Evolutionary conservation across 2,888 invertebrate species (phyloP).

Genomic region (Biston stratarius): DNA sequence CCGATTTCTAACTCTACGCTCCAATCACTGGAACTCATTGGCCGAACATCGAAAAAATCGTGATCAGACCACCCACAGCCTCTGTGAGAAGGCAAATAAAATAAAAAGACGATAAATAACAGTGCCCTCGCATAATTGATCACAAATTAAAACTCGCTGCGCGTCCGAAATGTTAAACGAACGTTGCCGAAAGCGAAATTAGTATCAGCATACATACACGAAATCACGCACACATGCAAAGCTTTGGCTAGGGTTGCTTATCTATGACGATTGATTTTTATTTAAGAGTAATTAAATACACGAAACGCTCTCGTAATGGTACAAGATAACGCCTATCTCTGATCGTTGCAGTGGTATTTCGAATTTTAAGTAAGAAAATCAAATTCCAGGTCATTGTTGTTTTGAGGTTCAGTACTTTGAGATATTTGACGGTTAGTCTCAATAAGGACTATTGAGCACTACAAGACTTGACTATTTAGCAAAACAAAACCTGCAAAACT

Average conservation of each 20-base stretch:
- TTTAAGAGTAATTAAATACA: too few species aligned
- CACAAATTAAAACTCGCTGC: constrained; percentile 85
- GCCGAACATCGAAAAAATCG: constrained; percentile 79
- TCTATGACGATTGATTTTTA: neutral
- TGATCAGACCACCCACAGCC: constrained; percentile 84
- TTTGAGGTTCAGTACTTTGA: too few species aligned
- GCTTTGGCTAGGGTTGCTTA: constrained; percentile 19
- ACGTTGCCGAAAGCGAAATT: constrained; percentile 82
- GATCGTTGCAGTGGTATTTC: too few species aligned
- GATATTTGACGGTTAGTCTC: too few species aligned
- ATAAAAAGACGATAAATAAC: constrained; percentile 86
- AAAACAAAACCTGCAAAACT: too few species aligned
- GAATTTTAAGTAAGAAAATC: too few species aligned
- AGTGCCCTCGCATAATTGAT: constrained; percentile 85
- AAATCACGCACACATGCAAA: constrained; percentile 54
- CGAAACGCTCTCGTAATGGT: too few species aligned
- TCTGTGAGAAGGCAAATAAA: constrained; percentile 83
- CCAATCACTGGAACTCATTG: constrained; percentile 81
- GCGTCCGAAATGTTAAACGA: constrained; percentile 82
- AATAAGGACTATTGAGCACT: too few species aligned
- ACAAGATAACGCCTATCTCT: too few species aligned
- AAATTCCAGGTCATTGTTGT: too few species aligned
- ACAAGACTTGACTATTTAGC: too few species aligned
- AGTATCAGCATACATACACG: constrained; percentile 63
- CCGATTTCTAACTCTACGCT: constrained; percentile 68